Conservation (phyloP, 2,113 vertebrate genomes). For the Todiramphus saurophagus region DNA sequence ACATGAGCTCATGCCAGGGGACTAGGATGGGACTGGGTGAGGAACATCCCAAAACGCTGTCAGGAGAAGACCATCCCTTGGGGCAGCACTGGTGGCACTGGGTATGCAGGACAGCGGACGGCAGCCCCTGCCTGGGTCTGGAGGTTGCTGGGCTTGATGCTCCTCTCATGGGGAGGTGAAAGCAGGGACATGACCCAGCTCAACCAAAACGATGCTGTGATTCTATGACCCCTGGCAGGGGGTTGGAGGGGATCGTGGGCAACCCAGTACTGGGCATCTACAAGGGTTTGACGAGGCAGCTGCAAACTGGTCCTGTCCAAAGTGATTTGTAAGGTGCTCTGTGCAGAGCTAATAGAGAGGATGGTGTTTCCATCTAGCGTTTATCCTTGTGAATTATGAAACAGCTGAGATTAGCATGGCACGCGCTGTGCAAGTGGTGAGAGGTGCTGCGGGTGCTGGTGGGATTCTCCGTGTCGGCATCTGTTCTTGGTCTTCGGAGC, state of each 20-base stretch:
- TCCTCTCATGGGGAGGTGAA: not conserved
- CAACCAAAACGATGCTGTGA: not conserved
- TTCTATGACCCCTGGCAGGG: fast-evolving
- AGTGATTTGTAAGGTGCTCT: not conserved
- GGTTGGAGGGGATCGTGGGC: not conserved
- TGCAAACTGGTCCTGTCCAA: not conserved
- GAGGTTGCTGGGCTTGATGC: not conserved
- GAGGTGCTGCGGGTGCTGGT: not conserved
- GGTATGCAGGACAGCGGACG: not conserved
- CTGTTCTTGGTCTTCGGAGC: not conserved
- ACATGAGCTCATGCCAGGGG: fast-evolving
- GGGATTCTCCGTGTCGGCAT: not conserved
- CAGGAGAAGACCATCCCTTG: fast-evolving
- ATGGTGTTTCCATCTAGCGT: conserved; percentile 5
- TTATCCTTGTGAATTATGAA: conserved; percentile 30
- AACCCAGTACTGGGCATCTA: fast-evolving
- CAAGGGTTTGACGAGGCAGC: fast-evolving
- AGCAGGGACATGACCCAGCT: not conserved
- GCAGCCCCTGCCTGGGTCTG: not conserved
- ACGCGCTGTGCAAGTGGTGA: fast-evolving
- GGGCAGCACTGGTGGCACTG: not conserved
- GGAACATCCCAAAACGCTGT: not conserved
- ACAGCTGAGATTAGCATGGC: not conserved
- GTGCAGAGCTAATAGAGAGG: not conserved
- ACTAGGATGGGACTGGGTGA: not conserved